phyloP scores from a whole-genome alignment of 2,113 vertebrate species.

The Ia io region DNA sequence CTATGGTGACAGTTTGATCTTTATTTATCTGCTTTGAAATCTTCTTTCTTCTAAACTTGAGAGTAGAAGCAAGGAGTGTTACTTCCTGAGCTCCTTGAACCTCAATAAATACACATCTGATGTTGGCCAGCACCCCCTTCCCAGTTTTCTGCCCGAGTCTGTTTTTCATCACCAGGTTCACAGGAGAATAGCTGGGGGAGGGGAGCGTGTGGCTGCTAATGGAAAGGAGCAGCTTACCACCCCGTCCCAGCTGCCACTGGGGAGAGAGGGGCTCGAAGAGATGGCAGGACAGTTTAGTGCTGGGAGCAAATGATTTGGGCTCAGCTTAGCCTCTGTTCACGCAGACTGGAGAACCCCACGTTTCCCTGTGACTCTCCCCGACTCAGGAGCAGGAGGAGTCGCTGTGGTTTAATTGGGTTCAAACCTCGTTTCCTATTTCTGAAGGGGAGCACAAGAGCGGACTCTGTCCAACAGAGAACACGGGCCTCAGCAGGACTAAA shows the following conservation, averaged over 20 bases:
- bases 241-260: accelerated
- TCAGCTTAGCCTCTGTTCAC: neutral
- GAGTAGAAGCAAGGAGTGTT: neutral
- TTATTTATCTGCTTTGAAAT: neutral
- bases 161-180: neutral
- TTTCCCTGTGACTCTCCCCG: accelerated
- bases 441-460: neutral
- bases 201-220: too few species aligned
- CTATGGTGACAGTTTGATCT: neutral
- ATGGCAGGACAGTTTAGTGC: neutral
- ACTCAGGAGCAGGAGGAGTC: neutral
- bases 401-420: neutral
- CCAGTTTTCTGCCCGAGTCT: neutral
- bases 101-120: too few species aligned
- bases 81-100: neutral
- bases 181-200: neutral
- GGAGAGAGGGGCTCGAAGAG: neutral
- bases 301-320: neutral
- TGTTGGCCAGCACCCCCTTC: neutral
- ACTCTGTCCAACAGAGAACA: neutral
- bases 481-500: neutral
- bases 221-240: neutral
- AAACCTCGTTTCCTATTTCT: neutral
- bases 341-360: neutral
- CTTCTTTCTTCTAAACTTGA: neutral